Evolutionary conservation across 2,797 vertebrate species (phyloP).

Genomic region (Huso huso): DNA sequence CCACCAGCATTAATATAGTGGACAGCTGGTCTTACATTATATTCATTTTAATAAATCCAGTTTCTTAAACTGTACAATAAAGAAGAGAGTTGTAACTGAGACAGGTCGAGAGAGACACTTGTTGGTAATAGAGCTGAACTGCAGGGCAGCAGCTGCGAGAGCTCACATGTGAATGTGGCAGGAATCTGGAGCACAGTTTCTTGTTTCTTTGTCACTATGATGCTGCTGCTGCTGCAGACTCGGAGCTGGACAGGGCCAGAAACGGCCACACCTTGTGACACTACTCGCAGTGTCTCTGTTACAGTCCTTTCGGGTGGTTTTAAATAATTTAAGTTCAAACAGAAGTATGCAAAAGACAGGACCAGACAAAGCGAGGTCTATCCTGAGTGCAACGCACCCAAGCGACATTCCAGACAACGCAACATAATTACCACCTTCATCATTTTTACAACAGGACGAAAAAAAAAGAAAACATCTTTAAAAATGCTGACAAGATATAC

Average conservation of each 20-base stretch:
- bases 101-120: too few relatives aligned
- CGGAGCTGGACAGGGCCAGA: background rate
- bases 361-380: background rate
- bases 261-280: background rate
- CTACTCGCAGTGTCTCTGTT: too few relatives aligned
- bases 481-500: conserved; percentile 28
- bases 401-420: background rate
- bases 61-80: too few relatives aligned
- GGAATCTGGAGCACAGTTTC: background rate
- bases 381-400: background rate
- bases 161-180: background rate
- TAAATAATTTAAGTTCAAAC: too few relatives aligned
- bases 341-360: conserved; percentile 5
- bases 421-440: background rate
- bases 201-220: background rate
- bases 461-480: conserved; percentile 31
- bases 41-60: too few relatives aligned
- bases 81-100: too few relatives aligned
- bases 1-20: too few relatives aligned
- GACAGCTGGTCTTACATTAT: too few relatives aligned
- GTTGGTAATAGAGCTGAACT: too few relatives aligned
- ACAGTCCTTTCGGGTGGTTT: too few relatives aligned
- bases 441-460: conserved; percentile 20
- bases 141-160: too few relatives aligned
- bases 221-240: background rate